Evolutionary conservation across 2,888 invertebrate species (phyloP).

Genomic region (Aethes cnicana): DNA sequence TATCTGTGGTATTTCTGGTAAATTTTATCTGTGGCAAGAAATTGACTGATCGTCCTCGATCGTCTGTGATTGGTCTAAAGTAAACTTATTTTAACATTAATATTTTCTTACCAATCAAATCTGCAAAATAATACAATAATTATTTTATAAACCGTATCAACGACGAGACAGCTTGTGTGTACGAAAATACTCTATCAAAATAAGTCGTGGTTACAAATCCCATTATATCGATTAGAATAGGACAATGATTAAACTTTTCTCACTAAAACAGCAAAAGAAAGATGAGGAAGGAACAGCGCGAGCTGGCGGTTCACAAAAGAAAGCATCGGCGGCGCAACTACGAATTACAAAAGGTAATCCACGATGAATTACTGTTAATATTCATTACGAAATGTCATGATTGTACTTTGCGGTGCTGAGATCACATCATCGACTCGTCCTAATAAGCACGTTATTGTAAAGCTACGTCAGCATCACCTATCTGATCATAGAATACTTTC

Average conservation of each 20-base stretch:
- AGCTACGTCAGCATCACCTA: conserved; percentile 20
- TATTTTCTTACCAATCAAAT: conserved; percentile 27
- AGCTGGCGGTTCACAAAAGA: conserved; percentile 89
- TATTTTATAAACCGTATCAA: conserved; percentile 23
- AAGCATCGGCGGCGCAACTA: conserved; percentile 97
- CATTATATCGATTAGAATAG: conserved; percentile 70
- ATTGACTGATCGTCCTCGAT: conserved; percentile 9
- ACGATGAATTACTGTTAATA: background rate
- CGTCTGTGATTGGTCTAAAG: conserved; percentile 27
- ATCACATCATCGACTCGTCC: background rate
- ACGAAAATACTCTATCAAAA: conserved; percentile 70
- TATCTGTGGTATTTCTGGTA: conserved; percentile 14
- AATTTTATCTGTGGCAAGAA: conserved; percentile 10
- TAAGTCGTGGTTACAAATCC: conserved; percentile 70
- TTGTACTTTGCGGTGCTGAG: background rate
- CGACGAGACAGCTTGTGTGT: conserved; percentile 13
- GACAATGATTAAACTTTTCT: conserved; percentile 98
- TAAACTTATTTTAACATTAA: conserved; percentile 10
- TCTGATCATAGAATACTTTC: background rate
- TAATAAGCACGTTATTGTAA: background rate
- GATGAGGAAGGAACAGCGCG: conserved; percentile 92
- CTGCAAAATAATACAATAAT: conserved; percentile 24
- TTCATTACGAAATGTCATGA: background rate
- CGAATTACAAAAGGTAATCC: conserved; percentile 96
- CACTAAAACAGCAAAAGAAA: conserved; percentile 98